Evolutionary conservation across 2,888 invertebrate species (phyloP).

Genomic region (Conus canariensis): DNA sequence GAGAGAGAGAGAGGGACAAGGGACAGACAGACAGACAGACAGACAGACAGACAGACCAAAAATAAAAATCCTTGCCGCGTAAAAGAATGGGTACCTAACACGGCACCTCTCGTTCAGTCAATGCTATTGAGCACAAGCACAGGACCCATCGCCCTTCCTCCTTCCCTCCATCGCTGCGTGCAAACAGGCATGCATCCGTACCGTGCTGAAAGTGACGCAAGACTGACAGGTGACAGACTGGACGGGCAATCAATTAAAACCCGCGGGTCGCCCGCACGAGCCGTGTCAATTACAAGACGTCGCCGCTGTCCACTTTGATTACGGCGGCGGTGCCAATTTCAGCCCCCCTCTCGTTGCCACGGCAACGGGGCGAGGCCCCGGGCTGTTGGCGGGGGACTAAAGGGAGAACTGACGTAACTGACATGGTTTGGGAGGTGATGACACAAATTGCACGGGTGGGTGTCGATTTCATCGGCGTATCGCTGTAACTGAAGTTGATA

Average conservation of each 20-base stretch:
- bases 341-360: background rate
- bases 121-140: no score
- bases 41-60: background rate
- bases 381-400: background rate
- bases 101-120: no score
- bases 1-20: background rate
- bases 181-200: no score
- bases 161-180: no score
- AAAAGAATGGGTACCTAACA: no score
- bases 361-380: background rate
- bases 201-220: background rate
- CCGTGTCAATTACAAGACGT: constrained; percentile 24
- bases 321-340: background rate
- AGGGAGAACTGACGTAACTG: background rate
- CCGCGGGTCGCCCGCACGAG: background rate
- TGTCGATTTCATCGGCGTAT: background rate
- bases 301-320: constrained; percentile 16
- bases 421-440: background rate
- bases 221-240: constrained; percentile 7
- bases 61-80: no score
- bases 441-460: constrained; percentile 5
- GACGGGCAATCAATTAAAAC: background rate
- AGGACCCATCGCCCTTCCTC: no score
- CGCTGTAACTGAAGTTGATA: background rate
- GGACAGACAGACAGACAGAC: background rate